These are phyloP conservation scores for Corythaixoides concolor DNA, from an alignment of 2,113 vertebrate genomes.

Conservation along the genomic window DNA sequence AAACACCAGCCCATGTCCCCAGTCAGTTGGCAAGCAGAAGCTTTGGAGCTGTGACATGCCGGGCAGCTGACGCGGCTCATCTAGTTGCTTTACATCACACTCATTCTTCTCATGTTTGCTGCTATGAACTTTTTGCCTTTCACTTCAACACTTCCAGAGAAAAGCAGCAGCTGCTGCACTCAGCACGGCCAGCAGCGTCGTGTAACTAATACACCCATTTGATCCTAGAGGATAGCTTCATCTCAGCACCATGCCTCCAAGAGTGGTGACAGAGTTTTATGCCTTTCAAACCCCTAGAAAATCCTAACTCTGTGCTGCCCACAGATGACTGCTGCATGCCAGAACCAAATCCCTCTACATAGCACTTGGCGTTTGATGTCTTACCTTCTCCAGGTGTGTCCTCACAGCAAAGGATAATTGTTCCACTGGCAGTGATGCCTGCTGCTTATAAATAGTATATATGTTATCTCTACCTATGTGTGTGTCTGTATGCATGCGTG, in stretches of 20 bases:
- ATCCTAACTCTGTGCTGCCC: not conserved
- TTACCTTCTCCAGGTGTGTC: slow-evolving; percentile 33
- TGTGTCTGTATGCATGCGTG: not conserved
- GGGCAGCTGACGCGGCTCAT: not conserved
- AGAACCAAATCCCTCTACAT: not conserved
- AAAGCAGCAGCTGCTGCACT: slow-evolving; percentile 8
- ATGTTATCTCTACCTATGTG: not conserved
- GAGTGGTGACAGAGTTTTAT: not conserved
- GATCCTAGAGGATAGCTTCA: not conserved
- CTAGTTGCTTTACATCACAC: not conserved
- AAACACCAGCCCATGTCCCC: not conserved
- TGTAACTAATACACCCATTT: not conserved
- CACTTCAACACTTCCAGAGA: not conserved
- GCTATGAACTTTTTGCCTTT: not conserved
- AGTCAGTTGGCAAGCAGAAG: not conserved
- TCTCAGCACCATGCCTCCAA: not conserved
- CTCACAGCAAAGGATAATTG: not conserved
- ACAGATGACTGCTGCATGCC: not conserved
- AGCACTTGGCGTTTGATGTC: not conserved
- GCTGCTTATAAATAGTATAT: not conserved
- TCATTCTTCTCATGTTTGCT: not conserved
- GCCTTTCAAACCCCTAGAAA: not conserved
- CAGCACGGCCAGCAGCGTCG: rapidly evolving
- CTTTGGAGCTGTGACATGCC: not conserved
- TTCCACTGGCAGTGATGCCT: not conserved